These are phyloP conservation scores for Lampris incognitus DNA, from an alignment of 2,113 vertebrate genomes.

Conservation along the genomic window DNA sequence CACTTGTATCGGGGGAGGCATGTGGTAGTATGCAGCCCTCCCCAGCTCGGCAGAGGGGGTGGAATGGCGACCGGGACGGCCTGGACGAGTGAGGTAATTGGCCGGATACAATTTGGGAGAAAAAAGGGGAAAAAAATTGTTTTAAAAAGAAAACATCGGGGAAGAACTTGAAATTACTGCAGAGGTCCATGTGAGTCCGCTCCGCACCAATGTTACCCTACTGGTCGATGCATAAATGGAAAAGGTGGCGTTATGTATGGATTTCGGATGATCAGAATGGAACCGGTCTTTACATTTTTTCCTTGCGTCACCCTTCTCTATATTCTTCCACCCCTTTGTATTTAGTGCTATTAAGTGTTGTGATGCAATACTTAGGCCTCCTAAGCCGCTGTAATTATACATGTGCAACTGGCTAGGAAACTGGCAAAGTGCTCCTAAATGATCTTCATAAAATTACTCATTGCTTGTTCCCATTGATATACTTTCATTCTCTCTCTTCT, in stretches of 20 bases:
- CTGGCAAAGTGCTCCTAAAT: background rate
- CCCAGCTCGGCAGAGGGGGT: too few species aligned
- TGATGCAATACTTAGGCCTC: background rate
- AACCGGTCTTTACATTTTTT: conserved; percentile 21
- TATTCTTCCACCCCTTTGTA: background rate
- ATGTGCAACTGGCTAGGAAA: background rate
- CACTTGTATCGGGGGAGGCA: too few species aligned
- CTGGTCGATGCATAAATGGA: conserved; percentile 6
- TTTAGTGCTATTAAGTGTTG: background rate
- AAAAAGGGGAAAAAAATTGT: too few species aligned
- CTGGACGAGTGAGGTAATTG: too few species aligned
- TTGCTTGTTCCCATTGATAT: background rate
- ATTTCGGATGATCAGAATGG: background rate
- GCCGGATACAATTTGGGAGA: too few species aligned
- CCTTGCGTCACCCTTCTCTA: background rate
- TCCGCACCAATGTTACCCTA: conserved; percentile 18
- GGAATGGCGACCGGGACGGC: too few species aligned
- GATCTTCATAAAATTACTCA: background rate
- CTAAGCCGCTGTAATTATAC: background rate
- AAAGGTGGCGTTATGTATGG: conserved; percentile 14
- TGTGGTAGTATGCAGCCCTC: too few species aligned
- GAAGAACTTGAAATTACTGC: background rate
- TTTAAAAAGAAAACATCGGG: too few species aligned
- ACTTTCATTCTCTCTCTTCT: background rate
- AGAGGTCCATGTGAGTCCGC: conserved; percentile 38